Percentiles rank a stretch among this genome's conserved stretches.
These are phyloP conservation scores for Sussaba pulchella DNA, from an alignment of 2,888 invertebrate species.

Conservation along the genomic window DNA sequence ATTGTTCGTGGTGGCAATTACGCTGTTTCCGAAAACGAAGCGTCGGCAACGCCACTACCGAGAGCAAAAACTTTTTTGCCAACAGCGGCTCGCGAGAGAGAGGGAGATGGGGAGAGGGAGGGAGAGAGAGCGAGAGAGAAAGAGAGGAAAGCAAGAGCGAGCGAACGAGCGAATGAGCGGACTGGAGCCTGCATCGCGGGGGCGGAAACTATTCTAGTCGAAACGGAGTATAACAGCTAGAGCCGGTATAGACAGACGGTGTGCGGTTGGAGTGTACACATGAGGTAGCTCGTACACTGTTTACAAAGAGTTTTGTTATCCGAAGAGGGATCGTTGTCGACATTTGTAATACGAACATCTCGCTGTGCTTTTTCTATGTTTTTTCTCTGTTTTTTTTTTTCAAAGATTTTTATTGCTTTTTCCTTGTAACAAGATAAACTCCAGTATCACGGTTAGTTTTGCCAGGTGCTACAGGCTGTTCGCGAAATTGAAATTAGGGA, in stretches of 20 bases:
- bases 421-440: background rate
- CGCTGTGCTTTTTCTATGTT: background rate
- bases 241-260: constrained; percentile 35
- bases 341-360: constrained; percentile 33
- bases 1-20: constrained; percentile 72
- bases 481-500: no score
- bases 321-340: constrained; percentile 30
- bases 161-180: background rate
- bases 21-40: constrained; percentile 70
- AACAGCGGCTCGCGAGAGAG: constrained; percentile 39
- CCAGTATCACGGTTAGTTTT: no score
- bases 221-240: constrained; percentile 45
- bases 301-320: constrained; percentile 39
- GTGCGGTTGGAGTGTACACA: constrained; percentile 42
- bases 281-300: constrained; percentile 29
- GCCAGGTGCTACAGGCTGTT: no score
- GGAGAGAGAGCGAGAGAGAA: no score
- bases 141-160: no score
- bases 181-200: constrained; percentile 12
- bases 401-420: background rate
- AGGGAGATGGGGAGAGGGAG: constrained; percentile 23
- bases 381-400: background rate
- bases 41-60: constrained; percentile 38
- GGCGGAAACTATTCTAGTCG: constrained; percentile 56
- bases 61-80: constrained; percentile 57